phyloP scores from a whole-genome alignment of 1,140 invertebrate species.

The Caenorhabditis remanei region DNA sequence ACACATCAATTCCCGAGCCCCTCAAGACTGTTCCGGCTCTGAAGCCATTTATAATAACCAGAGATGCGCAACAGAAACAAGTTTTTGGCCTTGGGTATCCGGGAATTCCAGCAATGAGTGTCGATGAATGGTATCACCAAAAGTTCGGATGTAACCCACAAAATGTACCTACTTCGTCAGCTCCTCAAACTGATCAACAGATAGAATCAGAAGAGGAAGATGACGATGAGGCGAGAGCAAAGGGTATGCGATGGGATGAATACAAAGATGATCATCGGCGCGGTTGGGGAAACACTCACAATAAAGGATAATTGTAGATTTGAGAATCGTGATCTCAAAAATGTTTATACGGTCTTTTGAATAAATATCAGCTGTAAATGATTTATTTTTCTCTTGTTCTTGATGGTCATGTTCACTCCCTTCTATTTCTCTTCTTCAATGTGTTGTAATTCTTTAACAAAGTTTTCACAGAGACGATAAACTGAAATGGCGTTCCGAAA shows the following conservation, averaged over 20 bases:
- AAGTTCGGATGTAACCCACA: slow-evolving; percentile 68
- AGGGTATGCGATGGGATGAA: slow-evolving; percentile 87
- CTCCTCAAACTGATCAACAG: slow-evolving; percentile 69
- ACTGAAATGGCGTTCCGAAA: slow-evolving; percentile 6
- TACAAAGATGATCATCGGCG: slow-evolving; percentile 89
- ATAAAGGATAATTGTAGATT: slow-evolving; percentile 82
- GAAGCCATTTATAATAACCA: slow-evolving; percentile 93
- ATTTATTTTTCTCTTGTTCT: slow-evolving; percentile 22
- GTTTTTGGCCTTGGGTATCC: slow-evolving; percentile 92
- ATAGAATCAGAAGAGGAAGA: slow-evolving; percentile 74
- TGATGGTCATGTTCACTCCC: background rate
- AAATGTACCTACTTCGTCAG: slow-evolving; percentile 2
- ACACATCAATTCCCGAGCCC: slow-evolving; percentile 73
- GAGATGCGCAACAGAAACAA: slow-evolving; percentile 87
- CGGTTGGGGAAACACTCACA: slow-evolving; percentile 89
- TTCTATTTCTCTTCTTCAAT: slow-evolving; percentile 1
- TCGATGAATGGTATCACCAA: slow-evolving; percentile 95
- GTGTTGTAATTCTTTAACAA: background rate
- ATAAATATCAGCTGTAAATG: slow-evolving; percentile 27
- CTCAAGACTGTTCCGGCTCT: slow-evolving; percentile 80
- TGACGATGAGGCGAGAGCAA: slow-evolving; percentile 81
- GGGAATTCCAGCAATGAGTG: slow-evolving; percentile 88
- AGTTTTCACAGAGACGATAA: background rate
- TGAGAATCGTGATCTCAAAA: background rate
- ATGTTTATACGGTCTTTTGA: background rate